Conservation (phyloP, 1,140 invertebrate species). For the Ganaspis sp. region DNA sequence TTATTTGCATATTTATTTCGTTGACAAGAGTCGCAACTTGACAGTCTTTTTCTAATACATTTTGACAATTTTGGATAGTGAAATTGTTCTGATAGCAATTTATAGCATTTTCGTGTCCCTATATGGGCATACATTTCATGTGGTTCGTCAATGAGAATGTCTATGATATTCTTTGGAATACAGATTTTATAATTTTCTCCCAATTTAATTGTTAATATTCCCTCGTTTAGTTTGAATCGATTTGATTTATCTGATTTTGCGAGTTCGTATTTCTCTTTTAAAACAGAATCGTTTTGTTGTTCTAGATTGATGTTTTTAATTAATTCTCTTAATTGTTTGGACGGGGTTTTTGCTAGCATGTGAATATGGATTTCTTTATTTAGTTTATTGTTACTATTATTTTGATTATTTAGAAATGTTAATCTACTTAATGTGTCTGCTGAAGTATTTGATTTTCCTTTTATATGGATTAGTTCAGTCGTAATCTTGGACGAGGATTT, state of each 20-base stretch:
- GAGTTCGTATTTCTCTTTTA: background rate
- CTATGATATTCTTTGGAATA: background rate
- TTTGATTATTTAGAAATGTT: background rate
- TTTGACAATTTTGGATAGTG: conserved; percentile 49
- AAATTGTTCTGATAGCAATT: conserved; percentile 52
- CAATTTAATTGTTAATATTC: background rate
- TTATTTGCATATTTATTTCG: conserved; percentile 37
- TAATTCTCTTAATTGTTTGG: background rate
- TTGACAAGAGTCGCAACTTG: conserved; percentile 51
- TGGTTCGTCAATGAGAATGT: background rate
- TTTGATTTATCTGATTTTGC: background rate
- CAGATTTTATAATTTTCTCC: too few relatives aligned
- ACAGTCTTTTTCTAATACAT: conserved; percentile 45
- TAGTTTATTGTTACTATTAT: too few relatives aligned
- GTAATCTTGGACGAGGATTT: conserved; percentile 56
- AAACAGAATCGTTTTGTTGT: background rate
- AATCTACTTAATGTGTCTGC: conserved; percentile 33
- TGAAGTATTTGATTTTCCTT: conserved; percentile 33
- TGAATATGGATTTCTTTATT: background rate
- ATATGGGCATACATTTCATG: conserved; percentile 55
- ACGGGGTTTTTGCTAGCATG: background rate
- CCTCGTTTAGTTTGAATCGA: background rate
- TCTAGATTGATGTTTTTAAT: background rate
- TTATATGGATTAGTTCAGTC: conserved; percentile 39
- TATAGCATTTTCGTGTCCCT: conserved; percentile 56